Base-by-base conservation (phyloP, 2,888 invertebrate genomes). In the Dynastes grantii region DNA sequence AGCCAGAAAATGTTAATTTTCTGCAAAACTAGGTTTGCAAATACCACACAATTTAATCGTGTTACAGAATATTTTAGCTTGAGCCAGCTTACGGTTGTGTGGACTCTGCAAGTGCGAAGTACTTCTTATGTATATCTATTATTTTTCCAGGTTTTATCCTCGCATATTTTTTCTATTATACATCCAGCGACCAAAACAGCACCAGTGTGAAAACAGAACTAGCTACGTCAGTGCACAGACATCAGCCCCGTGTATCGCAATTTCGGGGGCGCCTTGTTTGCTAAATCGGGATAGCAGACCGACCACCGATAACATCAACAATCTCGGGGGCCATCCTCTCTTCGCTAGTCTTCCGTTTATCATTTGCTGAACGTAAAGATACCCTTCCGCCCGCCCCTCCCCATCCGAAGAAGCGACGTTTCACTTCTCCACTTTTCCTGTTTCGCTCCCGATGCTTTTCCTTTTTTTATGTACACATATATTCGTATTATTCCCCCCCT, bases 251-350 rank as follows among this genome's bases (percentile, higher is more conserved):
- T 86, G 86, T 86, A 86, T 87, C 87, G 86, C 87, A 87, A 87
- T 88, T 87, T 85, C 84, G 85, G 87, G 87, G 87, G 88, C 79
- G 79, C 82, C 87, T 87, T 86, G 84, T 85, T 84, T 85, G 85
- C 85, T 84, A 75, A 85, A 87, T 87, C 86, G 86, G 86, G 85
- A 86, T 86, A 85, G 86, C 85, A 86, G 83, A 84, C 85, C 51
- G 61, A 37, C 40, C 37, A 77, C 40, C 84, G 88, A 88, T 88
- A 88, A 85, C 87, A 88, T 88, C 88, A 88, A 88, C 88, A 88
- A 88, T 88, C 88, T 88, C 83, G 77, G 83, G 29, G 83, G 40
- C 55, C 58, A 40, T 67, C 58, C 67, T 68, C 49, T 68, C 68
- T 49, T 58, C 55, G 32, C 71, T 37, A 58, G 32, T 71, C 55